Evolutionary conservation across 2,113 vertebrate genomes (phyloP), one percentile per base, ranked within the genome.

Genomic region (Gambusia holbrooki): DNA sequence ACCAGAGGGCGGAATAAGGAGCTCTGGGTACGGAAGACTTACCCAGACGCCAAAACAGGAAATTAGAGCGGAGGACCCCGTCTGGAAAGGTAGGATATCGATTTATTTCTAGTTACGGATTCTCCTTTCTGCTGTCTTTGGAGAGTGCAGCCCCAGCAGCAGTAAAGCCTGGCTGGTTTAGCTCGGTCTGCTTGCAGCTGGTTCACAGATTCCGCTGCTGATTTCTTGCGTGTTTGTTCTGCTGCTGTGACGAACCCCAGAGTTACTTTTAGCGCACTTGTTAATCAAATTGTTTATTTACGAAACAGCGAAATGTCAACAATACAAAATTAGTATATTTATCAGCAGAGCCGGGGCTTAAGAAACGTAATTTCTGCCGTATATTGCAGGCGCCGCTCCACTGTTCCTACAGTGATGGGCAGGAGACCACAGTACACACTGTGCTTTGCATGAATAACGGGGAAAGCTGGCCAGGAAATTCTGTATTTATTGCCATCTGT

Each of bases 1-100:
- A 29, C 13, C 69, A 76, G 80, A 84, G 80, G 77, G 81, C 83
- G 84, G 84, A 79, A 80, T 81, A 76, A 90, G 77, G 42, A 77
- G 71, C 62, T 35, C 14, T 22, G 32, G 1, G 8, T 32, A 28
- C 74, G 72, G 73, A 79, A 81, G 80, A 60, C 51, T 62, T 37
- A 25, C 69, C 27, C 0, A 35, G 62, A 7, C 63, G 33, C 27
- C 4, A 0, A 62, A 84, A 27, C 78, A 69, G 82, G 85, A 83
- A 83, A 80, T 62, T 30, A 30, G 30, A 77, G 71, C 0, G 42
- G 12, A 35, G 51, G 33, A 17, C 51, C 14, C 12, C 9, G 37
- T 19, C 27, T 62, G 70, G 28, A 67, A 67, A 80, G 80, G 87
- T 90, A 60, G 27, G 40, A 45, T 58, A 0, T 25, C 40, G 27